These are phyloP conservation scores for Psittacara wagleri DNA, from an alignment of 2,113 vertebrate species.

Conservation along the genomic window DNA sequence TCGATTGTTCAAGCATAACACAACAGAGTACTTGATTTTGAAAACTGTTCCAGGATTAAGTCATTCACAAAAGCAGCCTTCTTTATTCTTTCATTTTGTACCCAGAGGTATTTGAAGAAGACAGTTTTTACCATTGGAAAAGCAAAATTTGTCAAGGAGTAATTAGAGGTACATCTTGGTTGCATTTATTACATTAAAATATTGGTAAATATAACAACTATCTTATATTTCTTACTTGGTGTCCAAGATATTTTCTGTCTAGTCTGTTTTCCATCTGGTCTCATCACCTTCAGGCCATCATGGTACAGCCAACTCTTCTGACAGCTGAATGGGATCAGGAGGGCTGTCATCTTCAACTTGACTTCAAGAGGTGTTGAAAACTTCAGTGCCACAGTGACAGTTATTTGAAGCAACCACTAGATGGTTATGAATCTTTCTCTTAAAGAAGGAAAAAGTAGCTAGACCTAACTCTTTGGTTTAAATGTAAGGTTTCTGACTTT, in stretches of 20 bases:
- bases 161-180: neutral
- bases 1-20: neutral
- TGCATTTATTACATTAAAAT: neutral
- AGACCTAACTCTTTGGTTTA: neutral
- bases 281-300: neutral
- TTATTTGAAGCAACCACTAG: neutral
- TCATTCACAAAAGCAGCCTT: neutral
- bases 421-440: neutral
- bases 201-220: neutral
- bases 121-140: neutral
- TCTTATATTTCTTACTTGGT: neutral
- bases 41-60: neutral
- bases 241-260: neutral
- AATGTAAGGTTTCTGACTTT: neutral
- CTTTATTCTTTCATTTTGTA: neutral
- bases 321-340: neutral
- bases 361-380: neutral
- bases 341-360: neutral
- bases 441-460: neutral
- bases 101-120: neutral
- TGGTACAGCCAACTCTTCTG: fast-evolving
- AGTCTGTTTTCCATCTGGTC: neutral
- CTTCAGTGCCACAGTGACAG: neutral
- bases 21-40: neutral
- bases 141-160: neutral